Conservation (phyloP, 1,140 invertebrate genomes). For the Eurosta solidaginis region DNA sequence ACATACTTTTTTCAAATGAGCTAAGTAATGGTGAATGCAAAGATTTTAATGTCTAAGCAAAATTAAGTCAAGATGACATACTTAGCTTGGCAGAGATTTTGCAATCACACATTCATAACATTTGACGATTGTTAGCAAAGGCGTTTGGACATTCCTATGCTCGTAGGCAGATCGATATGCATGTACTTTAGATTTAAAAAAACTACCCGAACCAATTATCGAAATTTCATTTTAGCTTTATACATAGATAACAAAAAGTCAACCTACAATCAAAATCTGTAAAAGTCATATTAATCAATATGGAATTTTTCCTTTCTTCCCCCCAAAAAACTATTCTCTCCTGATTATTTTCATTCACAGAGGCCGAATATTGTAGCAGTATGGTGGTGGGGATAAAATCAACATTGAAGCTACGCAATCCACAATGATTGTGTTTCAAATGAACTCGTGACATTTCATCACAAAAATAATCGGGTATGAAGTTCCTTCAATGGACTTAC, state of each 20-base stretch:
- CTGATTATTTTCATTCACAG: constrained; percentile 58
- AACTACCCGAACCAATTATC: not conserved
- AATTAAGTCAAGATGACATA: too few relatives aligned
- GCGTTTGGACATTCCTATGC: not conserved
- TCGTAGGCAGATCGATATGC: not conserved
- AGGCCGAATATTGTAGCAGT: constrained; percentile 60
- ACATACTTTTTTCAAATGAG: not conserved
- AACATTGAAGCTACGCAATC: constrained; percentile 31
- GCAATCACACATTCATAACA: too few relatives aligned
- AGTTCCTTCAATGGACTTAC: not conserved
- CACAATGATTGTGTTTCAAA: constrained; percentile 9
- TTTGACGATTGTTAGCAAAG: not conserved
- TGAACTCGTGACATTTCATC: constrained; percentile 21
- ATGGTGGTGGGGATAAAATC: constrained; percentile 59
- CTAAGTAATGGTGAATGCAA: not conserved
- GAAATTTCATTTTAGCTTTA: constrained; percentile 7
- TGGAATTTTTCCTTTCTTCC: constrained; percentile 46
- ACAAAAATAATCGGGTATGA: not conserved
- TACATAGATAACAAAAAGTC: constrained; percentile 29
- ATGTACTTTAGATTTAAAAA: not conserved
- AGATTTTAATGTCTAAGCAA: too few relatives aligned
- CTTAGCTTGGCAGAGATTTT: too few relatives aligned
- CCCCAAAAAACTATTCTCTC: constrained; percentile 40
- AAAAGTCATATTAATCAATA: constrained; percentile 56
- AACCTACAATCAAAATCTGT: constrained; percentile 5